A percentile compares a stretch with the other conserved stretches of the same genome.
phyloP scores from a whole-genome alignment of 2,113 vertebrate genomes.

The Alectura lathami region DNA sequence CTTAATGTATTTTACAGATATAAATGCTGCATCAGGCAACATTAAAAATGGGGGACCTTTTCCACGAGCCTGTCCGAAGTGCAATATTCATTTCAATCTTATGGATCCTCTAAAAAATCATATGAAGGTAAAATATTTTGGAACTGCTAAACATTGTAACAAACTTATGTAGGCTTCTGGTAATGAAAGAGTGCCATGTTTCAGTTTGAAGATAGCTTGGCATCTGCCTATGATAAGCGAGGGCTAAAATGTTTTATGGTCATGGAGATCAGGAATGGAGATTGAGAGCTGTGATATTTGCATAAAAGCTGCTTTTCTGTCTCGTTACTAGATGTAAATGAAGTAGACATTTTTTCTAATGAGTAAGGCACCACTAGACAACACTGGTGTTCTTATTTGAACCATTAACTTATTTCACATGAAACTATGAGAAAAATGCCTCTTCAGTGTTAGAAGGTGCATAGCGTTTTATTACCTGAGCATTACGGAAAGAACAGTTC shows the following conservation, averaged over 20 bases:
- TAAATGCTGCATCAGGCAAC: conserved; percentile 46
- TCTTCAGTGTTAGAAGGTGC: not conserved
- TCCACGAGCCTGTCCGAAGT: conserved; percentile 89
- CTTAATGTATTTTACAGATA: conserved; percentile 49
- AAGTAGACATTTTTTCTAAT: not conserved
- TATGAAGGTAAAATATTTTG: conserved; percentile 80
- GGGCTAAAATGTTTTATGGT: not conserved
- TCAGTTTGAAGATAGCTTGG: not conserved
- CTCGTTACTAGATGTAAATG: not conserved
- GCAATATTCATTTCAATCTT: conserved; percentile 88
- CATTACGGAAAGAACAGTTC: not conserved
- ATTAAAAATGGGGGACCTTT: conserved; percentile 85
- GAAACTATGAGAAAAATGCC: not conserved
- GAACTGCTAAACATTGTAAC: not conserved
- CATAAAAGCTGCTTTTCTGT: not conserved
- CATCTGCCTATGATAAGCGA: not conserved
- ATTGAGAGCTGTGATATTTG: not conserved
- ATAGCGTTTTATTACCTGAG: not conserved
- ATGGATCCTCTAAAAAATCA: conserved; percentile 87
- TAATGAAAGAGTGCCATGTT: not conserved
- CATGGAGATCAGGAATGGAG: not conserved
- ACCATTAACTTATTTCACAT: not conserved
- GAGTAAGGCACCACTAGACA: not conserved
- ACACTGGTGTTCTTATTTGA: not conserved
- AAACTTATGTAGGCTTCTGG: not conserved